phyloP scores from a whole-genome alignment of 1,140 invertebrate species.

The Camponotus vicinus region DNA sequence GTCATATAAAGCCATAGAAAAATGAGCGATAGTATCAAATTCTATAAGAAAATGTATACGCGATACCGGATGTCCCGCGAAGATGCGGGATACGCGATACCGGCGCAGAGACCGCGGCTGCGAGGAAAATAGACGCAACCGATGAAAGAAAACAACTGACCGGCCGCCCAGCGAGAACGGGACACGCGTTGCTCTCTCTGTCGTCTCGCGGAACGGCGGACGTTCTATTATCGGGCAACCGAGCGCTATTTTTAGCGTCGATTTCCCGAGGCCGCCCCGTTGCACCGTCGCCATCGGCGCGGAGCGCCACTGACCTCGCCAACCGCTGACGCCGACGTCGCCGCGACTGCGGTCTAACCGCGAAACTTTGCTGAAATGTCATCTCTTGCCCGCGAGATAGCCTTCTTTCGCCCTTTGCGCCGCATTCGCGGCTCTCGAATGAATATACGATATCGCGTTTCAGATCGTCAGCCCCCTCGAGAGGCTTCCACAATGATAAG shows the following conservation, averaged over 20 bases:
- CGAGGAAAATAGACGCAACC: constrained; percentile 38
- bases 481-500: not conserved
- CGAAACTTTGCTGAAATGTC: constrained; percentile 56
- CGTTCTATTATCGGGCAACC: constrained; percentile 54
- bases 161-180: constrained; percentile 27
- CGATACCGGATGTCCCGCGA: constrained; percentile 7
- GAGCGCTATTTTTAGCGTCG: constrained; percentile 53
- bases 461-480: not conserved
- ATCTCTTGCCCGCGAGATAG: constrained; percentile 20
- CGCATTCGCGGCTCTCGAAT: not conserved
- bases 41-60: not conserved
- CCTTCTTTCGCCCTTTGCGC: no score
- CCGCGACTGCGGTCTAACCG: constrained; percentile 57
- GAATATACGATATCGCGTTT: constrained; percentile 30
- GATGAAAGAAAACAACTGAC: constrained; percentile 25
- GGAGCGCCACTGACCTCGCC: constrained; percentile 59
- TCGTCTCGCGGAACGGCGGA: constrained; percentile 23
- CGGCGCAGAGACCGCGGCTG: not conserved
- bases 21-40: not conserved
- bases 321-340: constrained; percentile 22
- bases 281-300: constrained; percentile 21
- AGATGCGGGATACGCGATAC: not conserved
- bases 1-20: no score
- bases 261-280: constrained; percentile 46
- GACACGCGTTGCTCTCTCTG: not conserved